Evolutionary conservation across 2,797 vertebrate species (phyloP).

Genomic region (Sebastes wilsoni): DNA sequence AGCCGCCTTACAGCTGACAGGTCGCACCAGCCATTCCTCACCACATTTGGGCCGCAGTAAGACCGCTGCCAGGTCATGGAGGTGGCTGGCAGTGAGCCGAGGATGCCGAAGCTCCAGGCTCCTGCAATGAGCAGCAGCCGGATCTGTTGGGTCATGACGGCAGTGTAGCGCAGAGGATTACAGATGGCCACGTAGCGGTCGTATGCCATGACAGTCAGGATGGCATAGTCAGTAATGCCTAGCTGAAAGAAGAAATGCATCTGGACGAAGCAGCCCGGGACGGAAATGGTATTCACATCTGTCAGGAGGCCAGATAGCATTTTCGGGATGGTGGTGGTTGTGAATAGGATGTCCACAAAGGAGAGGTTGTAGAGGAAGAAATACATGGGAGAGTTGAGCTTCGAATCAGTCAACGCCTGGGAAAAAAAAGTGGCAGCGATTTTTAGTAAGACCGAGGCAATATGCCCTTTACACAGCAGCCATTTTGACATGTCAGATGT

Average conservation of each 20-base stretch:
- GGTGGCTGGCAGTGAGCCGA: neutral
- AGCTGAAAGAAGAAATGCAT: slow-evolving; percentile 72
- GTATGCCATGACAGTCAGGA: slow-evolving; percentile 76
- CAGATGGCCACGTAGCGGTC: slow-evolving; percentile 76
- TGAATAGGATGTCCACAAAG: slow-evolving; percentile 70
- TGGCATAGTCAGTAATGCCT: slow-evolving; percentile 36
- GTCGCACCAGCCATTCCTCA: slow-evolving; percentile 81
- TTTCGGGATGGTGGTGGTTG: slow-evolving; percentile 76
- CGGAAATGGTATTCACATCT: slow-evolving; percentile 50
- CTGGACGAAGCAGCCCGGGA: slow-evolving; percentile 67
- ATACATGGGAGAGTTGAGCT: slow-evolving; percentile 67
- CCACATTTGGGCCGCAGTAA: slow-evolving; percentile 45
- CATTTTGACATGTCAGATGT: no score
- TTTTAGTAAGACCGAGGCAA: no score
- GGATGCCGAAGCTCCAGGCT: slow-evolving; percentile 50
- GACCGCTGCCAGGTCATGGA: slow-evolving; percentile 2
- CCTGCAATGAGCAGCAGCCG: slow-evolving; percentile 29
- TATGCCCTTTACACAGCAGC: no score
- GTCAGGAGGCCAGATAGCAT: slow-evolving; percentile 71
- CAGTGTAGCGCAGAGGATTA: slow-evolving; percentile 61
- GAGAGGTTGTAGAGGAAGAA: slow-evolving; percentile 75
- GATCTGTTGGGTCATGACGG: slow-evolving; percentile 61
- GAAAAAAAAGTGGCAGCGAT: neutral
- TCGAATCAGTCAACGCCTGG: slow-evolving; percentile 45
- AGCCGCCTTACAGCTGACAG: slow-evolving; percentile 80